Evolutionary conservation across 2,113 vertebrate genomes (phyloP).

Genomic region (Phoxinus phoxinus): DNA sequence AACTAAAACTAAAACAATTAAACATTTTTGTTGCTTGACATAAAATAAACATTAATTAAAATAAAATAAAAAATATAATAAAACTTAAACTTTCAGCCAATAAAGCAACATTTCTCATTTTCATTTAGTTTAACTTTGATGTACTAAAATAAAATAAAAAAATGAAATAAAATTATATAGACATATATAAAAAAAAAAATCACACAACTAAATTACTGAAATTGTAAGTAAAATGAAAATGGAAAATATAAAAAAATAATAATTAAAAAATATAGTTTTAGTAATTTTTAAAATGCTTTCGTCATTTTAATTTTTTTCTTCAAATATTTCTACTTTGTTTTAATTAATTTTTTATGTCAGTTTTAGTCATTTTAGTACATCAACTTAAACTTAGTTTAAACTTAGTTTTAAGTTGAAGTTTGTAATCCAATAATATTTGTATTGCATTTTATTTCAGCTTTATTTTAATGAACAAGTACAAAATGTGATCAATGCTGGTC

Average conservation of each 20-base stretch:
- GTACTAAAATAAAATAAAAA: too few species aligned
- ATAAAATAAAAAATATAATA: too few species aligned
- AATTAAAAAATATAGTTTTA: neutral
- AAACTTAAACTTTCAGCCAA: too few species aligned
- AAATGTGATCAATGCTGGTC: neutral
- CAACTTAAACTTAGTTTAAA: neutral
- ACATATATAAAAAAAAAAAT: neutral
- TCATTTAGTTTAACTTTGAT: too few species aligned
- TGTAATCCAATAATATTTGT: neutral
- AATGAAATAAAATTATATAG: neutral
- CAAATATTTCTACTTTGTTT: neutral
- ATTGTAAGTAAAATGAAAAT: neutral
- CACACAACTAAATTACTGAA: neutral
- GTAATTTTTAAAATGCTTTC: neutral
- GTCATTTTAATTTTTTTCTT: neutral
- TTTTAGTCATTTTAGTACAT: neutral
- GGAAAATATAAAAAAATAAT: neutral
- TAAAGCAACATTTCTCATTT: too few species aligned
- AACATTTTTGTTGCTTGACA: neutral
- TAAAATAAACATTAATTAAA: neutral
- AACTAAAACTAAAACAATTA: neutral
- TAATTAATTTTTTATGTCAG: neutral
- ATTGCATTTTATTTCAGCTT: neutral
- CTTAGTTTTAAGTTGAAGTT: neutral
- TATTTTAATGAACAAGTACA: neutral